These are phyloP conservation scores for Synergus japonicus DNA, from an alignment of 2,888 invertebrate species.

Conservation along the genomic window DNA sequence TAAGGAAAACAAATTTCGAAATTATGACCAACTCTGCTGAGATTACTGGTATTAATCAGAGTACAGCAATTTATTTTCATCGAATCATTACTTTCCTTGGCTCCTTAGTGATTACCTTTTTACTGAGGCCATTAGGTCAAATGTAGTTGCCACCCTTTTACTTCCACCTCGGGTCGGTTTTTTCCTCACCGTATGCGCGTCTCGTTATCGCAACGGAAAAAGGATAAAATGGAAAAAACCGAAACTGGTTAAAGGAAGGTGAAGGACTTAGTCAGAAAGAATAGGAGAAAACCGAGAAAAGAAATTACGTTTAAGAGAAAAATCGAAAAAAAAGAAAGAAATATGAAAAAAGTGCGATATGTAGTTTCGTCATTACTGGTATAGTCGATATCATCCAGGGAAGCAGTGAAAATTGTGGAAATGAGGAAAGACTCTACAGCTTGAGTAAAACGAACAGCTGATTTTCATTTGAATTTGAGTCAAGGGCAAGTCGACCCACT, in stretches of 20 bases:
- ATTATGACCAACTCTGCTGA: not conserved
- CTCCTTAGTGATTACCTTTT: conserved; percentile 38
- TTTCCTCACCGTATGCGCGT: not conserved
- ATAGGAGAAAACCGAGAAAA: conserved; percentile 24
- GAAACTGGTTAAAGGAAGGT: conserved; percentile 13
- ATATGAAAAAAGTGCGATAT: not conserved
- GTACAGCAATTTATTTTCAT: conserved; percentile 25
- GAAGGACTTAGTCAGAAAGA: conserved; percentile 25
- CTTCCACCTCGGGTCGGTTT: not conserved
- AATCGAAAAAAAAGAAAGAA: not conserved
- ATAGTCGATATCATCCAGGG: not conserved
- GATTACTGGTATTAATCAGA: conserved; percentile 15
- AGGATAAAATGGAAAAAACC: conserved; percentile 11
- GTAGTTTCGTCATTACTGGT: conserved; percentile 22
- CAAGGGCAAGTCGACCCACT: conserved; percentile 7
- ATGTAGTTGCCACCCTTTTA: conserved; percentile 32
- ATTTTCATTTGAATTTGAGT: conserved; percentile 1
- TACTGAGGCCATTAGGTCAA: conserved; percentile 33
- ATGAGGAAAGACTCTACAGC: not conserved
- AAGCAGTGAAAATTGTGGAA: not conserved
- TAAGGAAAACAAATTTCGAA: not conserved
- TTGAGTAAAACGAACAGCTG: conserved; percentile 10
- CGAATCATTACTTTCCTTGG: conserved; percentile 22
- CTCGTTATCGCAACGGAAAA: conserved; percentile 25
- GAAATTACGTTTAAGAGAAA: conserved; percentile 24